Conservation (phyloP, 2,888 invertebrate species). For the Embidobia sp. region DNA sequence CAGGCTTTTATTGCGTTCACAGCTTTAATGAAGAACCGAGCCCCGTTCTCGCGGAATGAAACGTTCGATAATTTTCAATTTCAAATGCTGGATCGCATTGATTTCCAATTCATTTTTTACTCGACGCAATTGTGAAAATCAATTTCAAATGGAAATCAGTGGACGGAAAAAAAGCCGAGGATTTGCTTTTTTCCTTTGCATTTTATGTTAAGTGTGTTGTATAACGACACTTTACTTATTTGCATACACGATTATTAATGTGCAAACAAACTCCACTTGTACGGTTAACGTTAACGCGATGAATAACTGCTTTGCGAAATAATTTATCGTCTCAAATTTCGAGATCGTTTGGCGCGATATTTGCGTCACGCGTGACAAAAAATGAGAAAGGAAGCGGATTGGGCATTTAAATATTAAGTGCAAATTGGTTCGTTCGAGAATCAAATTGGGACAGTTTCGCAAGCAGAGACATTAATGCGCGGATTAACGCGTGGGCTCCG, state of each 20-base stretch:
- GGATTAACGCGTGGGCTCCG: conserved; percentile 55
- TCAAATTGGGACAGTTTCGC: conserved; percentile 56
- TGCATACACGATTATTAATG: conserved; percentile 25
- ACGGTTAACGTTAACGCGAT: background rate
- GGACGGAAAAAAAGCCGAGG: conserved; percentile 1
- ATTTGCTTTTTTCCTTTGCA: conserved; percentile 1
- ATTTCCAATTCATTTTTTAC: conserved; percentile 31
- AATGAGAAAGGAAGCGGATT: background rate
- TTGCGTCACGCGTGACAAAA: background rate
- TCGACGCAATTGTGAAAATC: conserved; percentile 3
- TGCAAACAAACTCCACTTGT: conserved; percentile 15
- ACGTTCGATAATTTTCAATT: conserved; percentile 30
- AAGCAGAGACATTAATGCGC: conserved; percentile 61
- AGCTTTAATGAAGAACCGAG: conserved; percentile 25
- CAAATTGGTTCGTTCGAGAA: conserved; percentile 32
- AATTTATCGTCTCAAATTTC: background rate
- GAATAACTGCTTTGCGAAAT: background rate
- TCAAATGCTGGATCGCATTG: conserved; percentile 5
- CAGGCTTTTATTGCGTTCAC: conserved; percentile 19
- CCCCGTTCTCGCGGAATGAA: background rate
- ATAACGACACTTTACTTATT: conserved; percentile 14
- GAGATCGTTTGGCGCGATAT: background rate
- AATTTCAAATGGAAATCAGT: conserved; percentile 8
- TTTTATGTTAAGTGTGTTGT: conserved; percentile 18
- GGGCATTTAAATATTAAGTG: conserved; percentile 2